Base-by-base conservation (phyloP, 2,113 vertebrate genomes). In the Stercorarius parasiticus region DNA sequence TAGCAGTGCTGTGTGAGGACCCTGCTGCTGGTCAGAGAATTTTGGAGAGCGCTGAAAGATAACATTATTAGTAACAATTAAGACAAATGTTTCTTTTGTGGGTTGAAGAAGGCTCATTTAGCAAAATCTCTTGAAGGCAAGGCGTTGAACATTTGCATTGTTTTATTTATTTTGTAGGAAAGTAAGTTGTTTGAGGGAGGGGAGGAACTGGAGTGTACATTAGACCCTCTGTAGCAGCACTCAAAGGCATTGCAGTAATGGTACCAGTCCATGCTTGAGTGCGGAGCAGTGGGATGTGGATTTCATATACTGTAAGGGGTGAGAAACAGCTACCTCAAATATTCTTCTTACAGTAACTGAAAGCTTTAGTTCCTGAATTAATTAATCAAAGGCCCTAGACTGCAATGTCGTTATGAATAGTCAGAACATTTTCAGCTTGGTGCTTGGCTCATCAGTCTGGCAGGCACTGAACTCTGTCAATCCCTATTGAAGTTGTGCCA, bases 381-480 rank as follows among this genome's bases (percentile, higher is more conserved):
- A 96, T 97, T 91, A 90, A 94, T 98, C 92, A 91, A 86, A 95
- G 82, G 78, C 90, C 56, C 80, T 78, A 71, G 96, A 90, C 92
- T 93, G 65, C 94, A 91, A 81, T 96, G 88, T 93, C 94, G 77
- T 96, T 97, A 95, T 95, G 94, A 97, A 96, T 94, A 97, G 97
- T 96, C 97, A 93, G 96, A 97, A 92, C 82, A 70, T 91, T 97
- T 88, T 88, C 89, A 91, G 90, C 82, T 96, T 88, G 93, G 80
- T 93, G 92, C 79, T 96, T 95, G 93, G 88, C 89, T 97, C 93
- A 97, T 97, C 97, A 93, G 81, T 96, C 94, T 97, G 88, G 83
- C 91, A 94, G 90, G 70, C 95, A 38, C 74, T 87, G 93, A 94
- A 86, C 96, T 95, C 95, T 95, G 62, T 97, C 95, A 96, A 67